Percentiles rank a stretch among this genome's conserved stretches.
These are phyloP conservation scores for Perodicticus potto DNA, from an alignment of 2,797 vertebrate species.

Conservation along the genomic window DNA sequence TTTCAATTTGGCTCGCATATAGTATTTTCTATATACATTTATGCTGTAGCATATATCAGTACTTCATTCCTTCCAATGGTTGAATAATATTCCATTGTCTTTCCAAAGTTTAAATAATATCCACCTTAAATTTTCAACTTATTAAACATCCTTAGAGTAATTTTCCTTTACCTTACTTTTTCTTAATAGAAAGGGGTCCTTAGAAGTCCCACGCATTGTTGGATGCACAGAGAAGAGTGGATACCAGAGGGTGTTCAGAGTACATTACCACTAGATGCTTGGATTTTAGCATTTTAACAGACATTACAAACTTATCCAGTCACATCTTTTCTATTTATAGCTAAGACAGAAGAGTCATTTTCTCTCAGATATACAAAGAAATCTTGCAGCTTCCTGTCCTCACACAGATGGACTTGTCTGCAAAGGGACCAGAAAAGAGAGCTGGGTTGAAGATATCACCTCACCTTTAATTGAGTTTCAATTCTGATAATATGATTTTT, in stretches of 20 bases:
- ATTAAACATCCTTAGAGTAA: neutral
- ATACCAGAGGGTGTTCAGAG: constrained; percentile 20
- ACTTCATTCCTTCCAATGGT: neutral
- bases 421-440: neutral
- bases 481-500: neutral
- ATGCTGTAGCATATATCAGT: neutral
- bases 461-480: neutral
- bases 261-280: neutral
- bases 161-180: neutral
- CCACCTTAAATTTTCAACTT: neutral
- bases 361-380: constrained; percentile 19
- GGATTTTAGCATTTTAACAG: neutral
- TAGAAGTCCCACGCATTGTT: neutral
- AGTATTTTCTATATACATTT: constrained; percentile 21
- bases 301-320: neutral
- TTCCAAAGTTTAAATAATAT: constrained; percentile 6
- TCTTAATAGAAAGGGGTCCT: neutral
- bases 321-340: neutral
- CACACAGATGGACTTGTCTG: neutral
- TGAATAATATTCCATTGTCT: constrained; percentile 21
- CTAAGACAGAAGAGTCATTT: neutral
- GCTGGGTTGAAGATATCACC: neutral
- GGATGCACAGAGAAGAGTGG: neutral
- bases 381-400: constrained; percentile 12
- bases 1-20: neutral